Conservation (phyloP, 2,113 vertebrate species). For the Tenrec ecaudatus region DNA sequence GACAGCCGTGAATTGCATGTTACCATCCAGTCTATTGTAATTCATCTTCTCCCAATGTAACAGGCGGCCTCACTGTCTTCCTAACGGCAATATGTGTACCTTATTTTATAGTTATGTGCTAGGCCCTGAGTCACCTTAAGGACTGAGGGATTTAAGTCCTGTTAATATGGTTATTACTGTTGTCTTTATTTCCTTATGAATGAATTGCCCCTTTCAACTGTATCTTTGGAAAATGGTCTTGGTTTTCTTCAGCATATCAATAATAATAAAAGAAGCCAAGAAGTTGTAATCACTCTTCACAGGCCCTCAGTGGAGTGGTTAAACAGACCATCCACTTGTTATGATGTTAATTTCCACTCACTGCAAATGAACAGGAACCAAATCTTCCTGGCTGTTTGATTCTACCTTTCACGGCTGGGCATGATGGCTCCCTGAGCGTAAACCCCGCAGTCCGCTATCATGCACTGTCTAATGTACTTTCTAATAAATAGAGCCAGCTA, state of each 20-base stretch:
- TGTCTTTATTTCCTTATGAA: constrained; percentile 45
- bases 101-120: constrained; percentile 35
- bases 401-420: accelerated
- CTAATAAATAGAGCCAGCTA: constrained; percentile 51
- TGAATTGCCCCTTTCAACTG: constrained; percentile 49
- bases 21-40: background rate
- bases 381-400: constrained; percentile 36
- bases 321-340: constrained; percentile 36
- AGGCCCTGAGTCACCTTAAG: constrained; percentile 4
- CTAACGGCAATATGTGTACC: background rate
- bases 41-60: background rate
- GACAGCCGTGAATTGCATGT: background rate
- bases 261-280: constrained; percentile 61
- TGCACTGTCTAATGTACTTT: constrained; percentile 27
- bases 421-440: background rate
- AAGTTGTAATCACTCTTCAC: constrained; percentile 63
- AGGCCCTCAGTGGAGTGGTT: constrained; percentile 47
- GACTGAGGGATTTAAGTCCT: constrained; percentile 11
- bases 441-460: background rate
- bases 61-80: background rate
- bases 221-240: constrained; percentile 58
- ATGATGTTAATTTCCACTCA: constrained; percentile 54
- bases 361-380: constrained; percentile 37
- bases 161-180: constrained; percentile 9
- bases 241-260: constrained; percentile 54